Base-by-base conservation (phyloP, 2,888 invertebrate genomes). In the Gymnosoma rotundatum region DNA sequence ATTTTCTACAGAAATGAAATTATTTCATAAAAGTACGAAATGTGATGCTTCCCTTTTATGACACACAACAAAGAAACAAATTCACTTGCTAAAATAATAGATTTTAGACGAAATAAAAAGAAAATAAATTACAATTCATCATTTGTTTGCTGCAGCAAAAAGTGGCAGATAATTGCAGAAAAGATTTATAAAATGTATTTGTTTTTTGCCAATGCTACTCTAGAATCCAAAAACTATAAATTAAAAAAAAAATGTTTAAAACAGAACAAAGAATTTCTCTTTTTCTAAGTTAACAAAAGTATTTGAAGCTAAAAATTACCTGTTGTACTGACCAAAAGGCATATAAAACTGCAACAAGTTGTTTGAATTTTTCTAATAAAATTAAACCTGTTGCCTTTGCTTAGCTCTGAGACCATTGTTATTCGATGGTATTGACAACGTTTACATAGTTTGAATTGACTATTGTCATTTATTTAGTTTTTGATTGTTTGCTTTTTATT, bases 361-460 rank as follows among this genome's bases (percentile, higher is more conserved):
- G 45, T 21, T 25, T 38, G 61, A 63, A 58, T 52, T 76, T 58
- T 36, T 8, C 20, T 5, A 72, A 36, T 2, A 63, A 45, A 58
- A 20, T 18, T 42, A 82, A 78, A 82, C 76, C 82, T 82, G 82
- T 73, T 73, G 76, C 76, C 38, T 56, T 56, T 7, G 21, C 50
- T 25, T 20, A 14, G 14, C 50, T 72, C 18, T 20, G 14, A 21
- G 12, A 8, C 12, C 25, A 58, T 58, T 70, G 42, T 70, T 81
- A 66, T 45, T 54, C 21, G 61, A 76, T 20, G 20, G 32, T 54
- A 60, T 72, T 61, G 66, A 61, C 70, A 72, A 54, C 52, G 52
- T 70, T 82, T 82, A 50, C 50, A 54, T 66, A 52, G 60, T 67
- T 66, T 76, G 66, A 36, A 76, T 72, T 67, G 72, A 70, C 74